These are phyloP conservation scores for Sepiola atlantica DNA, from an alignment of 2,888 invertebrate species.

Conservation along the genomic window DNA sequence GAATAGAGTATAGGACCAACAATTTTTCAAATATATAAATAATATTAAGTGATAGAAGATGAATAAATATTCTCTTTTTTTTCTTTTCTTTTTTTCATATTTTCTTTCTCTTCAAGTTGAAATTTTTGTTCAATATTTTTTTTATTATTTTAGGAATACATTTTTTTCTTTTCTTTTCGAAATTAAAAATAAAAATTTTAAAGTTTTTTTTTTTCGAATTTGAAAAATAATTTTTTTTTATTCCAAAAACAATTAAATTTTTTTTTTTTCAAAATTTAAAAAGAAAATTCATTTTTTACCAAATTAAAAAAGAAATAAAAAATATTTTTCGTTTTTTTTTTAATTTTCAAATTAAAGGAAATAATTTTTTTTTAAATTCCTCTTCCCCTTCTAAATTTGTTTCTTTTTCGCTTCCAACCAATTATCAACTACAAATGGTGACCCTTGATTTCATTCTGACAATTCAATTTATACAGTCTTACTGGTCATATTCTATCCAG, in stretches of 20 bases:
- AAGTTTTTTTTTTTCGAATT: not conserved
- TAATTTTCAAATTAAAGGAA: no score
- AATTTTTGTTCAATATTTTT: no score
- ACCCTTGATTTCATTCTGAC: slow-evolving; percentile 34
- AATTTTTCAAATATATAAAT: not conserved
- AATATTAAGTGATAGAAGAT: not conserved
- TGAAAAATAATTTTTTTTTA: not conserved
- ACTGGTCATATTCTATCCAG: slow-evolving; percentile 23
- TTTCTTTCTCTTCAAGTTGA: not conserved
- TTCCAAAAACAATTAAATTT: not conserved
- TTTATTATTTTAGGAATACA: no score
- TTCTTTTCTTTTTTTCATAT: not conserved
- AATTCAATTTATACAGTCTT: slow-evolving; percentile 43
- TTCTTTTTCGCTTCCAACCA: slow-evolving; percentile 40
- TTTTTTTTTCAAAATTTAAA: not conserved
- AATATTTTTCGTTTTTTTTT: no score
- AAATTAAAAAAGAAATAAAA: no score
- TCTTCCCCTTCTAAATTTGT: not conserved
- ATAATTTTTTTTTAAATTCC: not conserved
- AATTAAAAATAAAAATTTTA: no score
- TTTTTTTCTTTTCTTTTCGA: not conserved
- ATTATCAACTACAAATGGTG: slow-evolving; percentile 6
- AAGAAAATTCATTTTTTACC: no score
- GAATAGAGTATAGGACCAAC: not conserved
- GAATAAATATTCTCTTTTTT: slow-evolving; percentile 6